Conservation (phyloP, 1,140 invertebrate genomes). For the Yoshiicerus persimilis region DNA sequence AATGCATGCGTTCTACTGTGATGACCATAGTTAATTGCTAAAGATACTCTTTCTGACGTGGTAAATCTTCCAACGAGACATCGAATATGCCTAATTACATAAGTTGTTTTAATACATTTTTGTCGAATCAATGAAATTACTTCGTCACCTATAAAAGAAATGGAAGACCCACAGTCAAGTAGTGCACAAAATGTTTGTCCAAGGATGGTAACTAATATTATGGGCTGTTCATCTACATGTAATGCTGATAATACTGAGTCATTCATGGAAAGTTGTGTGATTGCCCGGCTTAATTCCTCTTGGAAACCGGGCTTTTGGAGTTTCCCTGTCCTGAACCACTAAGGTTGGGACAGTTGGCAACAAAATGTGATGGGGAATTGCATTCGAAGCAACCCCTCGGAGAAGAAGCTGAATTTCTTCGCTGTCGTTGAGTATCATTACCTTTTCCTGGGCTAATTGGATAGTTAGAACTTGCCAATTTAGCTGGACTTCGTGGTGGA, state of each 20-base stretch:
- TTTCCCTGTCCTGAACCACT: background rate
- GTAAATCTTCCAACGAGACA: too few relatives aligned
- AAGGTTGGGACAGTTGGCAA: background rate
- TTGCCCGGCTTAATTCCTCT: background rate
- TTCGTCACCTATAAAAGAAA: background rate
- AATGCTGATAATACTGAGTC: background rate
- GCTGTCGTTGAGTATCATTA: background rate
- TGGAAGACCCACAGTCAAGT: background rate
- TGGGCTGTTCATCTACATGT: background rate
- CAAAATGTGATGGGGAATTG: background rate
- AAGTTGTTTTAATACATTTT: background rate
- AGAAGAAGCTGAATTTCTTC: background rate
- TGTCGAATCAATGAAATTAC: background rate
- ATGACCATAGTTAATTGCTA: background rate
- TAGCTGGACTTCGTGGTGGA: background rate
- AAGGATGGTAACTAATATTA: background rate
- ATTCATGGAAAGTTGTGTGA: background rate
- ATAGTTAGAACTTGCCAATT: background rate
- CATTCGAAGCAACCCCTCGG: background rate
- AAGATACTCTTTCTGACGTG: too few relatives aligned
- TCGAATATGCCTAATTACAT: too few relatives aligned
- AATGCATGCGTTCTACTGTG: too few relatives aligned
- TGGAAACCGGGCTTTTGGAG: background rate
- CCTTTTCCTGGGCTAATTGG: background rate
- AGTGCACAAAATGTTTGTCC: background rate